A percentile compares a stretch with the other conserved stretches of the same genome.
Evolutionary conservation across 2,888 invertebrate genomes (phyloP).

Genomic region (Aporophyla lueneburgensis): DNA sequence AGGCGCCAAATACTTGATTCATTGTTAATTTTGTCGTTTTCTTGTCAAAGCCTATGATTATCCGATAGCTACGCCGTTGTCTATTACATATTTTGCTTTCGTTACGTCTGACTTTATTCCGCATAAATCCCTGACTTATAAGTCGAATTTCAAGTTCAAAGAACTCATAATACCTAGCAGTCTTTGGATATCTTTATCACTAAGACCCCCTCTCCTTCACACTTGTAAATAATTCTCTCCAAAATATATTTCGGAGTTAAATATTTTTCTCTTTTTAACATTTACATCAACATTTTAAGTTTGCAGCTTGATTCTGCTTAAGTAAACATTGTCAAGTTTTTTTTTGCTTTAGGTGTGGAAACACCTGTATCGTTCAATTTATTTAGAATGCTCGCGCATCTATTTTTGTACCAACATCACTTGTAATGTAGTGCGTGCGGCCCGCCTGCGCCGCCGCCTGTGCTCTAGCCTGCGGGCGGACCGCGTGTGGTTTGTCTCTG

Average conservation of each 20-base stretch:
- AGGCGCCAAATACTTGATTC: conserved; percentile 79
- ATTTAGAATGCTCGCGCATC: conserved; percentile 61
- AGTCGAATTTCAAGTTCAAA: conserved; percentile 86
- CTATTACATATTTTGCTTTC: conserved; percentile 81
- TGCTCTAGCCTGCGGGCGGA: conserved; percentile 24
- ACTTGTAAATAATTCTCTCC: conserved; percentile 90
- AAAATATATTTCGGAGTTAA: conserved; percentile 90
- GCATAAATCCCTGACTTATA: conserved; percentile 86
- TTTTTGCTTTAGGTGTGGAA: conserved; percentile 64
- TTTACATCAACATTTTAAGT: conserved; percentile 81
- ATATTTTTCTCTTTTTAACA: conserved; percentile 80
- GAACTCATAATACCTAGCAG: conserved; percentile 90
- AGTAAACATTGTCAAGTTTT: conserved; percentile 75
- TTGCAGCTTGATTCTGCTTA: conserved; percentile 76
- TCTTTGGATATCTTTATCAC: conserved; percentile 90
- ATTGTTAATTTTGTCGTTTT: conserved; percentile 74
- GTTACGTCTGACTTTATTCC: conserved; percentile 84
- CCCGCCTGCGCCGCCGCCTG: conserved; percentile 39
- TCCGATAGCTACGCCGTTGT: conserved; percentile 81
- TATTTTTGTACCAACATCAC: conserved; percentile 69
- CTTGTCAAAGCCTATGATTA: conserved; percentile 82
- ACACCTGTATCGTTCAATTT: conserved; percentile 65
- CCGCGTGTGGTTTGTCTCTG: conserved; percentile 54
- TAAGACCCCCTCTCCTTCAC: conserved; percentile 86
- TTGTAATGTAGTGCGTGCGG: conserved; percentile 58